Percentiles rank a stretch among this genome's conserved stretches.
These are phyloP conservation scores for Sitta carolinensis DNA, from an alignment of 2,797 vertebrate genomes.

Conservation along the genomic window DNA sequence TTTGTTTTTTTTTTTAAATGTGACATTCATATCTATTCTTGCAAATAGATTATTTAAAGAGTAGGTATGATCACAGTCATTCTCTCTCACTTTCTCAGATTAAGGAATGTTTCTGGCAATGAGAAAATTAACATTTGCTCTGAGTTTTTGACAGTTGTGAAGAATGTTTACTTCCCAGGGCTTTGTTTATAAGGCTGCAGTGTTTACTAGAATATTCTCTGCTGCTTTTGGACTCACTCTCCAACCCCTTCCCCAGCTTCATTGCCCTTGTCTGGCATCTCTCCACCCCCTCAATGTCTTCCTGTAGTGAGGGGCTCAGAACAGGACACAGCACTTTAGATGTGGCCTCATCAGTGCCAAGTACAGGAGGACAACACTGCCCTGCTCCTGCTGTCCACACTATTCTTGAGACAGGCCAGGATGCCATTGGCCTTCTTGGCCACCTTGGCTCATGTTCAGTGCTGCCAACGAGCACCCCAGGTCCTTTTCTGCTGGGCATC, in stretches of 20 bases:
- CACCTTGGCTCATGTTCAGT: neutral
- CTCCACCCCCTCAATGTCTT: neutral
- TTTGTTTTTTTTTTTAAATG: neutral
- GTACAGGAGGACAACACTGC: neutral
- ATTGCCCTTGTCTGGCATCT: neutral
- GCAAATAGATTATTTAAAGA: constrained; percentile 41
- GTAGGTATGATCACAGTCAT: neutral
- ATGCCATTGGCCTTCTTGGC: fast-evolving
- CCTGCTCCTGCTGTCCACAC: neutral
- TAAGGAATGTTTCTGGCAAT: neutral
- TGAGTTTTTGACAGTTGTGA: neutral
- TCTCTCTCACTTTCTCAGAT: constrained; percentile 5
- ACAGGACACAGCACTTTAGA: fast-evolving
- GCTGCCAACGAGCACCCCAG: neutral
- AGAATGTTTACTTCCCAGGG: constrained; percentile 2
- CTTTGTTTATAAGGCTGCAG: neutral
- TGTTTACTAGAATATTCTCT: constrained; percentile 7
- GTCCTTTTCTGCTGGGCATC: neutral
- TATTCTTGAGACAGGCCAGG: neutral
- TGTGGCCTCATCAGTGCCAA: neutral
- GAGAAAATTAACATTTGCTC: constrained; percentile 35
- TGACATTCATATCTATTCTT: neutral
- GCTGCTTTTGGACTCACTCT: neutral
- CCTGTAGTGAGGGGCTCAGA: neutral
- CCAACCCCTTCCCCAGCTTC: neutral